Percentiles rank a stretch among this genome's conserved stretches.
phyloP scores from a whole-genome alignment of 2,888 invertebrate genomes.

The Erpobdella octoculata region DNA sequence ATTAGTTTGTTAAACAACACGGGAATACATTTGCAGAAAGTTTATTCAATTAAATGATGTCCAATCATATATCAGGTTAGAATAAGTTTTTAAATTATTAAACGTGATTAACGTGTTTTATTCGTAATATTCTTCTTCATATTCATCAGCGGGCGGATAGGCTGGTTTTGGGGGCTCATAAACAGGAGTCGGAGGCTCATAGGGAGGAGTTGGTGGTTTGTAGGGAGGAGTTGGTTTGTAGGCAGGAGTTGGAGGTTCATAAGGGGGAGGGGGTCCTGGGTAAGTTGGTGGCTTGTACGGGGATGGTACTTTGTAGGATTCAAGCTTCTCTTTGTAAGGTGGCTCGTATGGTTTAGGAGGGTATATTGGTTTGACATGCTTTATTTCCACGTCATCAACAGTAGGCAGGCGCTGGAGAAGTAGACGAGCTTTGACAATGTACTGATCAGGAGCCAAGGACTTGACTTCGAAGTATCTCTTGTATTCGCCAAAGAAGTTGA shows the following conservation, averaged over 20 bases:
- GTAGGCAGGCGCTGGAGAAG: conserved; percentile 20
- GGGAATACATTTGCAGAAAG: too few species aligned
- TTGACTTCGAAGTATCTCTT: conserved; percentile 25
- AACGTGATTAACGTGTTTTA: not conserved
- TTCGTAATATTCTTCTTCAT: conserved; percentile 2
- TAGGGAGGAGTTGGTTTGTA: not conserved
- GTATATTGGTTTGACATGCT: not conserved
- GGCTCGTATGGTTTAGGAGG: not conserved
- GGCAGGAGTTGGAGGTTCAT: not conserved
- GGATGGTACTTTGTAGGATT: not conserved
- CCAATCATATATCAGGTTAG: too few species aligned
- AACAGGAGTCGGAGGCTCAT: not conserved
- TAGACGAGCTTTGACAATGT: conserved; percentile 11
- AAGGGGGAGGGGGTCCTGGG: not conserved
- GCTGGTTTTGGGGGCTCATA: not conserved
- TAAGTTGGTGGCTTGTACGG: not conserved
- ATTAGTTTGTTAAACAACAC: too few species aligned
- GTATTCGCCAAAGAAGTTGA: conserved; percentile 24
- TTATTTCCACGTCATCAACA: conserved; percentile 12
- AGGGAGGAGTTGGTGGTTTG: not conserved
- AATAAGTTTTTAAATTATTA: not conserved
- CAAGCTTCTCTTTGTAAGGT: not conserved
- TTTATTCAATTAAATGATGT: too few species aligned
- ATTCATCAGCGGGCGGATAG: not conserved
- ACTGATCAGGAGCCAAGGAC: conserved; percentile 19